Evolutionary conservation across 2,888 invertebrate species (phyloP), one percentile per base, ranked within the genome.

Genomic region (Tipula helvola): DNA sequence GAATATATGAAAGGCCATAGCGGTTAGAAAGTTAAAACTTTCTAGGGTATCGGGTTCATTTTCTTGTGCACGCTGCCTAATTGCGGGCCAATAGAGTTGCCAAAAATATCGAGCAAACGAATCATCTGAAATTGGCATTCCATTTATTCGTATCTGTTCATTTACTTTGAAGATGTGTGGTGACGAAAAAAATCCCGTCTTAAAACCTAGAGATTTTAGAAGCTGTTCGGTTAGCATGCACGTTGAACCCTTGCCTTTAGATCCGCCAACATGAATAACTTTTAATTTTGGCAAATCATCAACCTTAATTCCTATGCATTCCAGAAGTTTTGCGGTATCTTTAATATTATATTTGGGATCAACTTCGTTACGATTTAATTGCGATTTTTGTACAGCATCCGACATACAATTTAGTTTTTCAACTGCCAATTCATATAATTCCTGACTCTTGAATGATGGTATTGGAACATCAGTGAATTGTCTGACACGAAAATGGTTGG

Each of bases 11-110:
- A 97, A 96, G n/a, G 98, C 97, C 93, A 99, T 92, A 87, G 99
- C 93, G 0, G 99, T 99, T n/a, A 99, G 92, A 90, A 99, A 99
- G 87, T 96, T 95, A 92, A 99, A 99, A 92, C 99, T 99, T 83
- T 95, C 93, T 0, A 99, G 99, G 96, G 98, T 96, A 89, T 96
- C 96, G 3, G 91, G 91, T 0, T 93, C 92, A 88, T 91, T 89
- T 7, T 92, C 92, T 94, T 86, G 52, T 1, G 16, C 52, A n/a
- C 8, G 52, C 16, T 12, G 52, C 16, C 16, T 57, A 5, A 57
- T 57, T 83, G 36, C 10, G 12, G 36, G 83, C 86, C 95, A 93
- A 89, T 96, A 97, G 1, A 98, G 94, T 87, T 93, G 92, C 94
- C 97, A 97, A 91, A 99, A 99, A 89, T 96, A 93, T 5, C 92